Evolutionary conservation across 2,888 invertebrate species (phyloP).

Genomic region (Enchytraeus crypticus): DNA sequence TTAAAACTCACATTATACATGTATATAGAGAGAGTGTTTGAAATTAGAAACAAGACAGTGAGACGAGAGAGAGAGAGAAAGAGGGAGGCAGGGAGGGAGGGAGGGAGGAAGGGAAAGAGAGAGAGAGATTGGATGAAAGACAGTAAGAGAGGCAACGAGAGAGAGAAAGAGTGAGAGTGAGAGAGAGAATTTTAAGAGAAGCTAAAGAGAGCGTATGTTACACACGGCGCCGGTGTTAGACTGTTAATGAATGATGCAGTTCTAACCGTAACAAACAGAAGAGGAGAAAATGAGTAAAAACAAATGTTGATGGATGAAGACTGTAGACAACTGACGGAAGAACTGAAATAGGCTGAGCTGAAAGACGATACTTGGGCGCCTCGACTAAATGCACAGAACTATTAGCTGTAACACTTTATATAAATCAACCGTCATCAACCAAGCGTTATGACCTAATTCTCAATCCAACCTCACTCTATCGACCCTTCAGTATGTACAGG

Average conservation of each 20-base stretch:
- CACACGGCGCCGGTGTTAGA: too few species aligned
- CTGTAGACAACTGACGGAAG: background rate
- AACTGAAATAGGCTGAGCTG: background rate
- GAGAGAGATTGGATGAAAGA: background rate
- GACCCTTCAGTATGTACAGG: too few species aligned
- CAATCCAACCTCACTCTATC: too few species aligned
- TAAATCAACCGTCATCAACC: too few species aligned
- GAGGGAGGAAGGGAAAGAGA: background rate
- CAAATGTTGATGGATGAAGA: background rate
- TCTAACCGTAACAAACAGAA: background rate
- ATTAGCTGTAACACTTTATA: too few species aligned
- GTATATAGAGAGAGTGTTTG: background rate
- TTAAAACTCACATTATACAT: too few species aligned
- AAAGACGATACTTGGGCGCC: background rate
- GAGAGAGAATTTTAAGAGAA: background rate
- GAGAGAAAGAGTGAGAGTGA: background rate
- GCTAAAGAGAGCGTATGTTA: background rate
- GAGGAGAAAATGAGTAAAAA: background rate
- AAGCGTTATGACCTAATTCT: too few species aligned
- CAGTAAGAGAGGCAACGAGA: background rate
- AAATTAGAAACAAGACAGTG: background rate
- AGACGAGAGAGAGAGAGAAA: background rate
- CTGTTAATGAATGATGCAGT: background rate
- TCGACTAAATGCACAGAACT: too few species aligned
- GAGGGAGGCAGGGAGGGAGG: background rate